A percentile compares a stretch with the other conserved stretches of the same genome.
Conservation (phyloP, 2,888 invertebrate species). For the Chalcis sispes region DNA sequence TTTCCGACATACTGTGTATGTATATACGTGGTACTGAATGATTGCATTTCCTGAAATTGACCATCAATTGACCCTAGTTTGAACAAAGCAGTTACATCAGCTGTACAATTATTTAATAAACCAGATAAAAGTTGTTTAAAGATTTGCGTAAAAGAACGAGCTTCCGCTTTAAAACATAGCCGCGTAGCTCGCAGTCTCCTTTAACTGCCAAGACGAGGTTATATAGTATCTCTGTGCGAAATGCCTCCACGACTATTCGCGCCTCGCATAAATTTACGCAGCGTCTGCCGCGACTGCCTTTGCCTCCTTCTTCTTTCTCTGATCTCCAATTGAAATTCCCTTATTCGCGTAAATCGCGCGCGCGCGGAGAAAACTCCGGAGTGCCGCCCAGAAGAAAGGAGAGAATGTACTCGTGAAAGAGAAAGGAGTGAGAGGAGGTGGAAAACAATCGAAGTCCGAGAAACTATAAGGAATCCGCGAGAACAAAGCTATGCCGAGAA, state of each 20-base stretch:
- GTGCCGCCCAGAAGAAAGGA: constrained; percentile 18
- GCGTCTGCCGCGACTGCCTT: not conserved
- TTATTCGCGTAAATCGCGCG: constrained; percentile 36
- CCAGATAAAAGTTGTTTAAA: too few species aligned
- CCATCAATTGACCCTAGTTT: too few species aligned
- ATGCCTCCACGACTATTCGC: not conserved
- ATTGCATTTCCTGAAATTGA: not conserved
- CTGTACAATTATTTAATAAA: not conserved
- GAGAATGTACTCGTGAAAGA: not conserved
- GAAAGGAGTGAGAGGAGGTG: constrained; percentile 1
- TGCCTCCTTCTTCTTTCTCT: not conserved
- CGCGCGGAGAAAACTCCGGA: constrained; percentile 8
- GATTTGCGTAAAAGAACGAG: too few species aligned
- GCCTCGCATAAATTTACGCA: constrained; percentile 23
- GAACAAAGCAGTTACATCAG: not conserved
- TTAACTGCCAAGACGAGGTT: not conserved
- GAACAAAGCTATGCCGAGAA: constrained; percentile 57
- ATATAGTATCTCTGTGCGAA: not conserved
- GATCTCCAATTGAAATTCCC: constrained; percentile 49
- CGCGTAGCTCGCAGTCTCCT: not conserved
- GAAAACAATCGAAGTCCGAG: constrained; percentile 49
- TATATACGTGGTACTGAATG: not conserved
- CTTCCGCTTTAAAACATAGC: too few species aligned
- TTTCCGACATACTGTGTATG: too few species aligned
- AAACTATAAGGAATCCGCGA: constrained; percentile 37